Evolutionary conservation across 2,797 vertebrate genomes (phyloP).

Genomic region (Nothura maculosa): DNA sequence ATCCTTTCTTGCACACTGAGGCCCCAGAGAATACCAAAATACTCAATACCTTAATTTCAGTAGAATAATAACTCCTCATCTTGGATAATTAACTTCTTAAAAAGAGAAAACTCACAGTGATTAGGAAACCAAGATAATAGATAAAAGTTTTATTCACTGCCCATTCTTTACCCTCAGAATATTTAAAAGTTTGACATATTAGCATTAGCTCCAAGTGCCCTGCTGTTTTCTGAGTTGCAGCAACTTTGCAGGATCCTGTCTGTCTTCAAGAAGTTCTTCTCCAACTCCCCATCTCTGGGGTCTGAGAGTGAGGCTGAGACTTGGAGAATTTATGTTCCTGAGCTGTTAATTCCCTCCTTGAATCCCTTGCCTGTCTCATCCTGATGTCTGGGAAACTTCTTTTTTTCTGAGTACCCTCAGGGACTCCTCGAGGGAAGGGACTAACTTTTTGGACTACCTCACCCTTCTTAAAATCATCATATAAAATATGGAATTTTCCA

Average conservation of each 20-base stretch:
- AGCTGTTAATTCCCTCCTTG: background rate
- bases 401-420: background rate
- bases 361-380: background rate
- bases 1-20: background rate
- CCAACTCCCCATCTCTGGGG: background rate
- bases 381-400: background rate
- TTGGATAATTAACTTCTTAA: background rate
- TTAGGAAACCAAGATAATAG: background rate
- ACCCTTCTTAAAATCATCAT: background rate
- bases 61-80: background rate
- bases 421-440: background rate
- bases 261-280: background rate
- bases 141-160: background rate
- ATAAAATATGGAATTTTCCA: background rate
- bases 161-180: background rate
- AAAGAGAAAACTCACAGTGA: background rate
- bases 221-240: background rate
- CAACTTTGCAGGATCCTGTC: background rate
- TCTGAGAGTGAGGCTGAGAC: background rate
- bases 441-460: background rate
- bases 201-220: accelerated
- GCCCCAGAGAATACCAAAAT: background rate
- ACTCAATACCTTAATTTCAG: background rate
- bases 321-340: background rate
- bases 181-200: background rate